phyloP scores from a whole-genome alignment of 2,113 vertebrate species.

The Illadopsis cleaveri region DNA sequence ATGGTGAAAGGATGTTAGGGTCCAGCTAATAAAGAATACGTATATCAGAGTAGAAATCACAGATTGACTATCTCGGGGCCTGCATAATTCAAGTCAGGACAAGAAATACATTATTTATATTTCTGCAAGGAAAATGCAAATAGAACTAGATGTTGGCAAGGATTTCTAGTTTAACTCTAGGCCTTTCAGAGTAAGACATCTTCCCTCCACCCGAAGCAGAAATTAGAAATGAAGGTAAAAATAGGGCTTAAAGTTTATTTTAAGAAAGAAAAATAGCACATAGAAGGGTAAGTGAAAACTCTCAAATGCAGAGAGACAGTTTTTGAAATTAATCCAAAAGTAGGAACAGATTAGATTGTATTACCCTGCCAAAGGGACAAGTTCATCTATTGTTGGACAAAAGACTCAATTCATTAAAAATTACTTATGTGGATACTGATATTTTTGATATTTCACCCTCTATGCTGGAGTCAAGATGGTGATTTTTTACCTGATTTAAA shows the following conservation, averaged over 20 bases:
- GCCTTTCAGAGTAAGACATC: slow-evolving; percentile 7
- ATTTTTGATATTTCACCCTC: slow-evolving; percentile 22
- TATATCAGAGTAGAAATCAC: neutral
- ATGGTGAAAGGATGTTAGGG: neutral
- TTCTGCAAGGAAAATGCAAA: slow-evolving; percentile 36
- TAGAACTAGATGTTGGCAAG: slow-evolving; percentile 10
- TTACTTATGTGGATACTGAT: slow-evolving; percentile 39
- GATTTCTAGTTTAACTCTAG: slow-evolving; percentile 19
- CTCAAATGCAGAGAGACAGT: neutral
- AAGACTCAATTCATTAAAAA: slow-evolving; percentile 63
- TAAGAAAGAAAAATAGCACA: slow-evolving; percentile 41
- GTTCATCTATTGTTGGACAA: slow-evolving; percentile 55
- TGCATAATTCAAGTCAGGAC: neutral
- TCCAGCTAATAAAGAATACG: neutral
- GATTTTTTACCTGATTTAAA: neutral
- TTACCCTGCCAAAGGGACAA: slow-evolving; percentile 38
- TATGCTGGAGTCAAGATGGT: neutral
- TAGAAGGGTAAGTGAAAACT: slow-evolving; percentile 27
- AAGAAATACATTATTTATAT: slow-evolving; percentile 28
- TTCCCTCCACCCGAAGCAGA: neutral
- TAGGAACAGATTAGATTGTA: slow-evolving; percentile 48
- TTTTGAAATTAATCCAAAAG: slow-evolving; percentile 63
- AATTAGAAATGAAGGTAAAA: slow-evolving; percentile 35
- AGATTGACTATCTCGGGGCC: neutral
- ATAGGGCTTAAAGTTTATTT: slow-evolving; percentile 36